Conservation (phyloP, 2,113 vertebrate species). For the Camelus dromedarius region DNA sequence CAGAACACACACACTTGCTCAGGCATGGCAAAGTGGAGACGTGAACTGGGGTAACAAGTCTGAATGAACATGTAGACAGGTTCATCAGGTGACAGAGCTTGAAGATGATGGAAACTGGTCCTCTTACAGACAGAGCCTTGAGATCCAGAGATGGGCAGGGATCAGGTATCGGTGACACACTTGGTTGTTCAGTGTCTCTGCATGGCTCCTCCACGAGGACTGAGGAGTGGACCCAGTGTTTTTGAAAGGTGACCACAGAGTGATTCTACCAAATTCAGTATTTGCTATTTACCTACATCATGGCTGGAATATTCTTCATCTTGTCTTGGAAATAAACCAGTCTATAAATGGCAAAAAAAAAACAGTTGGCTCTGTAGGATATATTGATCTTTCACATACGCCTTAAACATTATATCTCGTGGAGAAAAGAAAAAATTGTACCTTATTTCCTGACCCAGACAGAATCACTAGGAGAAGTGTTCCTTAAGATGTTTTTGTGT, state of each 20-base stretch:
- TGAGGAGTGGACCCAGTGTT: background rate
- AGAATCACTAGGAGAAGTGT: background rate
- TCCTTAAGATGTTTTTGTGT: background rate
- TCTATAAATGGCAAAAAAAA: background rate
- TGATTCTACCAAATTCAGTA: background rate
- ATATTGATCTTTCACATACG: background rate
- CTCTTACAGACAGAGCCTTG: background rate
- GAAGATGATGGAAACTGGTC: background rate
- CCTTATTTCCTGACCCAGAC: background rate
- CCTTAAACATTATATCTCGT: background rate
- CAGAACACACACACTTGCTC: background rate
- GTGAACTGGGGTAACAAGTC: rapidly evolving
- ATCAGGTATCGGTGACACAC: no score
- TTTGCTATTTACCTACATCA: background rate
- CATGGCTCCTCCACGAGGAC: background rate
- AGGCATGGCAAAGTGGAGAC: background rate
- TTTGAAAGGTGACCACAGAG: background rate
- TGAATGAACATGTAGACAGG: background rate
- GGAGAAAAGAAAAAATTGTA: background rate
- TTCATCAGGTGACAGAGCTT: background rate
- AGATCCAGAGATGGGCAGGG: background rate
- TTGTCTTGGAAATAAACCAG: background rate
- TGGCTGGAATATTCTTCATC: background rate
- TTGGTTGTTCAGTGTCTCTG: background rate
- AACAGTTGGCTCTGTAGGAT: background rate